These are phyloP conservation scores for Zaprionus obscuricornis DNA, from an alignment of 2,888 invertebrate species.

Conservation along the genomic window DNA sequence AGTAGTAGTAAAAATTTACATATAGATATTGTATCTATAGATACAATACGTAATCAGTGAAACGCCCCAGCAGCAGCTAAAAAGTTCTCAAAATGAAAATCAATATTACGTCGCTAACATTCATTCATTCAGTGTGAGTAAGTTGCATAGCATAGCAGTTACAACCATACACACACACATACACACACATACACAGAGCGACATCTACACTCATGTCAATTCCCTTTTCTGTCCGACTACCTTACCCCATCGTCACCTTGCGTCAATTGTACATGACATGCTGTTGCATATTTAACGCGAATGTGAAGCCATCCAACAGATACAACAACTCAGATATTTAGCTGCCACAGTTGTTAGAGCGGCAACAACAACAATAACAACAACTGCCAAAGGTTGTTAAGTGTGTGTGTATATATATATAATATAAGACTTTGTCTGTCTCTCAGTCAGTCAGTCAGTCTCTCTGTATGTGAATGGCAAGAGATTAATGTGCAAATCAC, in stretches of 20 bases:
- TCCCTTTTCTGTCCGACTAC: rapidly evolving
- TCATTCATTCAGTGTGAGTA: slow-evolving; percentile 13
- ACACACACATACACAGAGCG: background rate
- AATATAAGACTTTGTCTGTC: no score
- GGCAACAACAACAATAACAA: background rate
- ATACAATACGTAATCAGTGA: slow-evolving; percentile 58
- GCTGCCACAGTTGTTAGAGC: background rate
- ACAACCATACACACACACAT: background rate
- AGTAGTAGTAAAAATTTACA: no score
- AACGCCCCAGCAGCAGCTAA: slow-evolving; percentile 32
- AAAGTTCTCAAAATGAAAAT: slow-evolving; percentile 63
- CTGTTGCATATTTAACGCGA: slow-evolving; percentile 75
- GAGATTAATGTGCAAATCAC: slow-evolving; percentile 46
- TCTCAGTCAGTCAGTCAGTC: slow-evolving; percentile 8
- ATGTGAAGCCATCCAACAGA: slow-evolving; percentile 63
- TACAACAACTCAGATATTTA: slow-evolving; percentile 24
- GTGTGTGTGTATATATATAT: background rate
- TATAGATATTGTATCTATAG: slow-evolving; percentile 20
- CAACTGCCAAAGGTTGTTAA: background rate
- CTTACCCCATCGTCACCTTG: background rate
- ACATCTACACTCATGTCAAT: background rate
- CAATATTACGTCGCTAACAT: slow-evolving; percentile 38
- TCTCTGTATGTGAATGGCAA: slow-evolving; percentile 1
- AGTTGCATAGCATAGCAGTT: slow-evolving; percentile 16
- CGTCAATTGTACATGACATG: slow-evolving; percentile 52